Base-by-base conservation (phyloP, 2,888 invertebrate species). In the Sinotaia quadrata region DNA sequence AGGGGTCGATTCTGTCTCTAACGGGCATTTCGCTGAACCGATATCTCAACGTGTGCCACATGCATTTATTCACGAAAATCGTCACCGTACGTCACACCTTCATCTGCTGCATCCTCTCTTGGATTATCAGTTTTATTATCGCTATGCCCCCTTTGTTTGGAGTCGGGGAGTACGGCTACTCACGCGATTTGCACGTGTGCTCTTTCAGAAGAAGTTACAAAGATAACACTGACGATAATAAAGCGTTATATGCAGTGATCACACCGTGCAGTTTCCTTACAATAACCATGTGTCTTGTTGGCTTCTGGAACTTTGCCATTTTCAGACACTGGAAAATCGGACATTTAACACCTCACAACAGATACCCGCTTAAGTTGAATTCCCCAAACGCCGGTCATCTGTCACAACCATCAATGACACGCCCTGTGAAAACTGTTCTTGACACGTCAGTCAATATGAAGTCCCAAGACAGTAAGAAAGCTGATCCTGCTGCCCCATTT, bases 11-110 rank as follows among this genome's bases (percentile, higher is more conserved):
- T 12, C 21, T 61, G n/a, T 44, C 66, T 1, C 34, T 66, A 58
- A 29, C 47, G 31, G 21, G 27, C 49, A 66, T 66, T 47, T 58
- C 66, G 33, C 29, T 66, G 12, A 66, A 66, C 58, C 66, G 66
- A 15, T 66, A 66, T 49, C 56, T 66, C 15, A 31, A 49, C 33
- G 66, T 66, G 12, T 66, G 66, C 29, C 66, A 51, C 33, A 44
- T 27, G 49, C 49, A 56, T 12, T 33, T 66, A 21, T 66, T 24
- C 66, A 31, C 5, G 27, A 52, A 34, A 10, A 18, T 54, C 49
- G 31, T 68, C 51, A 61, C 68, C 31, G 12, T 36, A 21, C 44
- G 33, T 31, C 54, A 37, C 37, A 56, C 61, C 8, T 10, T 61
- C 24, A 18, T 49, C 41, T 24, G 41, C 37, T 31, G 36, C 34